Percentiles rank a stretch among this genome's conserved stretches.
Evolutionary conservation across 2,797 vertebrate species (phyloP).

Genomic region (Tokudaia tokunoshimensis): DNA sequence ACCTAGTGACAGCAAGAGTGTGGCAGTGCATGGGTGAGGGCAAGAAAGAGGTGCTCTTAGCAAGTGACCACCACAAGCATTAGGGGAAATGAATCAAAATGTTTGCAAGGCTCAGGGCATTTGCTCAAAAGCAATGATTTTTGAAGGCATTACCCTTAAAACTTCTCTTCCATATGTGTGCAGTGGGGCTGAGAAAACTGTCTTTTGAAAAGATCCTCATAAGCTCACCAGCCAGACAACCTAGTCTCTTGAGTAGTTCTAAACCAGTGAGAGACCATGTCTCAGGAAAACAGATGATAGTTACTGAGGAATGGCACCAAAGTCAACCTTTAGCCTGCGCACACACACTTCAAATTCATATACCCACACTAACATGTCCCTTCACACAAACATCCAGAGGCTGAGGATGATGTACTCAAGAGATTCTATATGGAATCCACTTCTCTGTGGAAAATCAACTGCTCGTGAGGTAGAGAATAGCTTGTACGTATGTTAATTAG

Average conservation of each 20-base stretch:
- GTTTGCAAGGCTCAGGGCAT: not conserved
- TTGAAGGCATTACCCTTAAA: not conserved
- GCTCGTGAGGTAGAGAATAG: not conserved
- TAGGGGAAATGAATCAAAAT: not conserved
- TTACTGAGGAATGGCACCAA: not conserved
- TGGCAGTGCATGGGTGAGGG: accelerated
- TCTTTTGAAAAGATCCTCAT: not conserved
- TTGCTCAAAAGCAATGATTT: not conserved
- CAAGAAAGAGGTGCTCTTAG: not conserved
- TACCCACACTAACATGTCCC: no score
- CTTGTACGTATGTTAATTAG: not conserved
- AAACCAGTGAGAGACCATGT: not conserved
- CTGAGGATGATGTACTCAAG: not conserved
- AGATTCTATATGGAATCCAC: not conserved
- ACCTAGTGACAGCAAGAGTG: not conserved
- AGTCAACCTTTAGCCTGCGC: not conserved
- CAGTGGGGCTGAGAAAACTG: not conserved
- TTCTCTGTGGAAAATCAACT: constrained; percentile 7
- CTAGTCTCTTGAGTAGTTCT: not conserved
- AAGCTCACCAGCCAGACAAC: no score
- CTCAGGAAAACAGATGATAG: not conserved
- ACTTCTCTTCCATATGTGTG: not conserved
- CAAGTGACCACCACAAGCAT: not conserved
- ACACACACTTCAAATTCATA: not conserved
- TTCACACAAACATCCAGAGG: not conserved